Percentiles rank a stretch among this genome's conserved stretches.
phyloP scores from a whole-genome alignment of 2,888 invertebrate genomes.

The Coleophora deauratella region DNA sequence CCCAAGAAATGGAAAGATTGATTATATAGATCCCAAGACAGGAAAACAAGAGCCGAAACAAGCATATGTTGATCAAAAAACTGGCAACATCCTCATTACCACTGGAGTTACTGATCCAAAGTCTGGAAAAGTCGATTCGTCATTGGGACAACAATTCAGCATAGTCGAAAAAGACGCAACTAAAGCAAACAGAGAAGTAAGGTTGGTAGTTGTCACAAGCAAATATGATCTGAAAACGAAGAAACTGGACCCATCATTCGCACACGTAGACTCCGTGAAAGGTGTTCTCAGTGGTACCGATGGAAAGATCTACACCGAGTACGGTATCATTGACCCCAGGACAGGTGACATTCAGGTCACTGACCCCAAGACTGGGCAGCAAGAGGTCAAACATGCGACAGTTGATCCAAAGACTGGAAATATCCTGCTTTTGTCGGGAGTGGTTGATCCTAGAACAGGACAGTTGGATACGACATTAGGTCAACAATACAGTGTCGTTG shows the following conservation, averaged over 20 bases:
- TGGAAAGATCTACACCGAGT: conserved; percentile 76
- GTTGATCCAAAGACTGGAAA: conserved; percentile 71
- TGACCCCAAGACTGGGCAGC: conserved; percentile 56
- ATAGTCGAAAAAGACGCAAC: conserved; percentile 79
- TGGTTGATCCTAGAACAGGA: conserved; percentile 74
- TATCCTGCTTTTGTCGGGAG: conserved; percentile 67
- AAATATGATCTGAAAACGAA: conserved; percentile 73
- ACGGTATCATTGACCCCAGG: conserved; percentile 77
- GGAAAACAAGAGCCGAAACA: conserved; percentile 78
- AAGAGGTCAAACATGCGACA: conserved; percentile 53
- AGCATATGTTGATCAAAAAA: conserved; percentile 81
- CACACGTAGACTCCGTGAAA: conserved; percentile 62
- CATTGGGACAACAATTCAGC: conserved; percentile 79
- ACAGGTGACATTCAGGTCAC: conserved; percentile 67
- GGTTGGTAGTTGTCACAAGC: conserved; percentile 75
- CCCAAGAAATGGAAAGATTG: conserved; percentile 76
- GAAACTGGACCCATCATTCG: conserved; percentile 69
- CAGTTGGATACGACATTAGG: conserved; percentile 71
- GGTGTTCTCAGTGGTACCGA: conserved; percentile 72
- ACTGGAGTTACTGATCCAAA: conserved; percentile 78
- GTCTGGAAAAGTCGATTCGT: conserved; percentile 78
- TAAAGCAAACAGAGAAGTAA: conserved; percentile 76
- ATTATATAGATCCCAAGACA: conserved; percentile 76
- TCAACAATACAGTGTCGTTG: conserved; percentile 76
- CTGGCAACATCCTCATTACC: conserved; percentile 78